phyloP scores from a whole-genome alignment of 2,888 invertebrate genomes.

The Marasmarcha lunaedactyla region DNA sequence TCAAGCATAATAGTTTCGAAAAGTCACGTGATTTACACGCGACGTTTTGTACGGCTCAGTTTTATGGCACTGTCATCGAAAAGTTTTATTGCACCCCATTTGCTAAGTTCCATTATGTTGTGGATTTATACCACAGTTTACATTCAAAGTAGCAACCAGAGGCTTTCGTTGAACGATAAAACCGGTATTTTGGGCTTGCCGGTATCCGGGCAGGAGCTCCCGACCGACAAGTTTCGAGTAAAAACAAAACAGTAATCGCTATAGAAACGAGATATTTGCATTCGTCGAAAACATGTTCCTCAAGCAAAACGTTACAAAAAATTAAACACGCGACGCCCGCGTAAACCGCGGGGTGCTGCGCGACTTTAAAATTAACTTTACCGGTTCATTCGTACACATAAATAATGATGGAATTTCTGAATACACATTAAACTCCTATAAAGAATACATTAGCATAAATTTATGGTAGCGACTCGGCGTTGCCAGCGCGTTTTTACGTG shows the following conservation, averaged over 20 bases:
- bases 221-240: constrained; percentile 17
- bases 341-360: constrained; percentile 50
- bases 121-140: constrained; percentile 32
- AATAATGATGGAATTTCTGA: constrained; percentile 69
- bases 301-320: constrained; percentile 36
- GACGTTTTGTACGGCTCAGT: constrained; percentile 44
- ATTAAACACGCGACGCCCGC: constrained; percentile 41
- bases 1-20: constrained; percentile 68
- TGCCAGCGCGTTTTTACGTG: constrained; percentile 69
- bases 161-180: constrained; percentile 22
- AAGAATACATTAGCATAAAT: constrained; percentile 72
- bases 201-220: constrained; percentile 19
- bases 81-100: constrained; percentile 46
- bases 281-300: constrained; percentile 34
- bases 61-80: constrained; percentile 51
- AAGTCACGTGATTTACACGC: constrained; percentile 67
- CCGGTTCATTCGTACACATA: constrained; percentile 69
- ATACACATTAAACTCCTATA: constrained; percentile 71
- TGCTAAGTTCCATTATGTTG: constrained; percentile 36
- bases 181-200: constrained; percentile 18
- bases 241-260: constrained; percentile 35
- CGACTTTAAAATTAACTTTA: constrained; percentile 69
- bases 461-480: constrained; percentile 67
- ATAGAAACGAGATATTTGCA: constrained; percentile 30
- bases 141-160: constrained; percentile 14